Evolutionary conservation across 2,888 invertebrate genomes (phyloP).

Genomic region (Apomyelois bistriatella): DNA sequence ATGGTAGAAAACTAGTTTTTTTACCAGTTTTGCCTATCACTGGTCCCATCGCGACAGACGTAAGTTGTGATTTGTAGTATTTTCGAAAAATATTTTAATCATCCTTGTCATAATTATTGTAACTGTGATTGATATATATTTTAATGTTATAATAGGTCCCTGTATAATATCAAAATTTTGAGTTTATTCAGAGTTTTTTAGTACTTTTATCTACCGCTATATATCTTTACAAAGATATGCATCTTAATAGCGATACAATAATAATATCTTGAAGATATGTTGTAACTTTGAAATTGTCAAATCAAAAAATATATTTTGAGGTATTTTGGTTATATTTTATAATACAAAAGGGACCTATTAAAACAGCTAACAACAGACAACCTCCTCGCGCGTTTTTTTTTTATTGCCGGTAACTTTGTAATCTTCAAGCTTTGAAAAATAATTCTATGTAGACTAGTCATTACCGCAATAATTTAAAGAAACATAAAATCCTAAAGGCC

Average conservation of each 20-base stretch:
- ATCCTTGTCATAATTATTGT: constrained; percentile 49
- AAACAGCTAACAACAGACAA: constrained; percentile 55
- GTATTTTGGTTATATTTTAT: background rate
- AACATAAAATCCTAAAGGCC: background rate
- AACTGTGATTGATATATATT: constrained; percentile 59
- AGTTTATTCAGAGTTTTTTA: too few species aligned
- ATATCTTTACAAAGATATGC: too few species aligned
- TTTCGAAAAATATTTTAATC: constrained; percentile 65
- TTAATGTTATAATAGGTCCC: constrained; percentile 13
- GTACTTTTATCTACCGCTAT: too few species aligned
- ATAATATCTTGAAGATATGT: background rate
- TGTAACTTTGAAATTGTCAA: background rate
- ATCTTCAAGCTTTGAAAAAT: background rate
- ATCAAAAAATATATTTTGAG: background rate
- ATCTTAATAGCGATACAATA: too few species aligned
- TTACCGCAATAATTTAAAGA: background rate
- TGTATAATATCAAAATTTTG: background rate
- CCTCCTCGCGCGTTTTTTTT: constrained; percentile 48
- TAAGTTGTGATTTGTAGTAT: constrained; percentile 71
- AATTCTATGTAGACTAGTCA: background rate
- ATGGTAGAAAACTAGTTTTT: too few species aligned
- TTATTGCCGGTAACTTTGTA: constrained; percentile 24
- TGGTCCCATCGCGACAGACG: constrained; percentile 52
- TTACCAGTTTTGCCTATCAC: too few species aligned
- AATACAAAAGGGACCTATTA: background rate